Conservation (phyloP, 2,113 vertebrate species). For the Phalacrocorax aristotelis region DNA sequence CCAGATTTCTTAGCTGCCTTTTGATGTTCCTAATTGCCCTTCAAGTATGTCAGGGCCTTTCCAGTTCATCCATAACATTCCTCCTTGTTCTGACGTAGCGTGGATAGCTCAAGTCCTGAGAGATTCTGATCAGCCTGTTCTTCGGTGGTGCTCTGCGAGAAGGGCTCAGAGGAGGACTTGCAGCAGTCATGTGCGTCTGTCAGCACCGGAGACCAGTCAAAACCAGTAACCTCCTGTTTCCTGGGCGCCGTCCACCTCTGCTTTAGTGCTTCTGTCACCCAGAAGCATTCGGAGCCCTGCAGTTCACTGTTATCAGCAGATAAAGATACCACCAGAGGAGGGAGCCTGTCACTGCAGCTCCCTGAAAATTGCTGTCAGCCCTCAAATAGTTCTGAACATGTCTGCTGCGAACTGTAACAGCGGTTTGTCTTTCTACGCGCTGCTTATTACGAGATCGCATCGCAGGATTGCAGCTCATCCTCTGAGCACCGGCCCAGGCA, state of each 20-base stretch:
- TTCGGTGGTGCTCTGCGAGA: neutral
- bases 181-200: fast-evolving
- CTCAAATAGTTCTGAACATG: fast-evolving
- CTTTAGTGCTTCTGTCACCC: neutral
- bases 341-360: neutral
- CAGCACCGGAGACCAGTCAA: neutral
- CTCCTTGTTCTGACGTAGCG: neutral
- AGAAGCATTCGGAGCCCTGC: neutral
- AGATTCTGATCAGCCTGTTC: neutral
- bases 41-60: neutral
- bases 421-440: neutral
- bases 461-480: neutral
- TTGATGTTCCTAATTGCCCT: neutral
- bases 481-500: neutral
- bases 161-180: neutral
- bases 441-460: neutral
- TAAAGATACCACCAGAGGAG: slow-evolving; percentile 2
- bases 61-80: neutral
- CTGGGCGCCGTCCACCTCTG: neutral
- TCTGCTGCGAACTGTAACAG: neutral
- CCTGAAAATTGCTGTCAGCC: neutral
- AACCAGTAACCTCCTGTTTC: neutral
- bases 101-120: neutral
- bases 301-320: neutral
- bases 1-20: neutral